phyloP scores from a whole-genome alignment of 2,797 vertebrate species.

The Cirrhinus molitorella region DNA sequence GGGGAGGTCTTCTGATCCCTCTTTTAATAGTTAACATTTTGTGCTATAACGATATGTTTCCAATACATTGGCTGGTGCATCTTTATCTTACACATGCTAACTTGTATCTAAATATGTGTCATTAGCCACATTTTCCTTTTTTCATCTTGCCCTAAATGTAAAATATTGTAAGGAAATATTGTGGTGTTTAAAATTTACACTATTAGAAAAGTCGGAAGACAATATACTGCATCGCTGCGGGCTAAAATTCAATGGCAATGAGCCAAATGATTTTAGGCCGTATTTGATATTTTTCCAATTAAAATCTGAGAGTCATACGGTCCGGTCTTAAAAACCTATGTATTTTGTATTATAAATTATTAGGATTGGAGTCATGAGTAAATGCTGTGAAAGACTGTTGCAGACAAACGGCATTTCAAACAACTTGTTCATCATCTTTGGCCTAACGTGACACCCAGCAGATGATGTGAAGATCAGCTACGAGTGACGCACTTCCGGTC shows the following conservation, averaged over 20 bases:
- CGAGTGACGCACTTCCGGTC: conserved; percentile 20
- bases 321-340: not conserved
- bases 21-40: too few species aligned
- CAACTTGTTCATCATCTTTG: not conserved
- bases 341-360: too few species aligned
- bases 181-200: not conserved
- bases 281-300: too few species aligned
- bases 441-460: not conserved
- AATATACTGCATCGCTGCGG: not conserved
- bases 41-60: not conserved
- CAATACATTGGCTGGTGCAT: not conserved
- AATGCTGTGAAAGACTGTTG: not conserved
- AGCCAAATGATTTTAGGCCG: not conserved
- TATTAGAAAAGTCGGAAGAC: too few species aligned
- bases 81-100: not conserved
- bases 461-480: not conserved
- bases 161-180: not conserved
- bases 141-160: not conserved
- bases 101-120: not conserved
- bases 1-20: not conserved
- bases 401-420: not conserved
- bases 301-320: too few species aligned
- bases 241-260: not conserved
- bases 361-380: not conserved
- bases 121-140: not conserved